Base-by-base conservation (phyloP, 2,888 invertebrate species). In the Calameuta pallipes region DNA sequence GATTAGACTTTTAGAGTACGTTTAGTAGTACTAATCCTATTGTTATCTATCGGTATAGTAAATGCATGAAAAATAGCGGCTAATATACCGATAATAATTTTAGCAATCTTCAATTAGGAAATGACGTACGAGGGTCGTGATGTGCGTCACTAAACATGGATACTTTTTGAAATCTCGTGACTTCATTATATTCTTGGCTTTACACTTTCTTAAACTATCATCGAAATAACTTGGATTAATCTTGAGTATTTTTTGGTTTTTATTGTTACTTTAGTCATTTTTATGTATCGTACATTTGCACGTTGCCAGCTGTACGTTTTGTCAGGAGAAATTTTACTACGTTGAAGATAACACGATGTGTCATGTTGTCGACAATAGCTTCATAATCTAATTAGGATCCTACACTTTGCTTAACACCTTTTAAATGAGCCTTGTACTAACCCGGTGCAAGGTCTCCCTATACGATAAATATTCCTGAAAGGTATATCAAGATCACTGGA, bases 111-210 rank as follows among this genome's bases (percentile, higher is more conserved):
- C 56, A 56, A 56, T 56, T 56, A 56, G 56, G 34, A 71, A 71
- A 71, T 71, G 71, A 71, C 71, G 71, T 71, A 33, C 31, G 13
- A 34, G 71, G 71, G 2, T 31, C 33, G 71, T 34, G 71, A 31
- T 71, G 30, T 71, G 71, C 71, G 71, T 71, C 71, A 71, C 3
- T 71, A 31, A 31, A 71, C 13, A 71, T 56, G 56, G 56, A 56
- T 56, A 56, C 23, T 23, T 56, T 56, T 56, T 56, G 0, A 56
- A 56, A 56, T 56, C 56, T 23, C 23, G 56, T 56, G 56, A 56
- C 56, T 23, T 56, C 23, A 23, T 23, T 23, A 6, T 23, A 56
- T 56, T 23, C 56, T 56, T 23, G 1, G 95, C 23, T 2, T 23
- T 23, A 56, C 9, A 23, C 23, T 56, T 23, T 56, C 2, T 23